Evolutionary conservation across 1,140 invertebrate genomes (phyloP), one percentile per base, ranked within the genome.

Genomic region (Colletes latitarsis): DNA sequence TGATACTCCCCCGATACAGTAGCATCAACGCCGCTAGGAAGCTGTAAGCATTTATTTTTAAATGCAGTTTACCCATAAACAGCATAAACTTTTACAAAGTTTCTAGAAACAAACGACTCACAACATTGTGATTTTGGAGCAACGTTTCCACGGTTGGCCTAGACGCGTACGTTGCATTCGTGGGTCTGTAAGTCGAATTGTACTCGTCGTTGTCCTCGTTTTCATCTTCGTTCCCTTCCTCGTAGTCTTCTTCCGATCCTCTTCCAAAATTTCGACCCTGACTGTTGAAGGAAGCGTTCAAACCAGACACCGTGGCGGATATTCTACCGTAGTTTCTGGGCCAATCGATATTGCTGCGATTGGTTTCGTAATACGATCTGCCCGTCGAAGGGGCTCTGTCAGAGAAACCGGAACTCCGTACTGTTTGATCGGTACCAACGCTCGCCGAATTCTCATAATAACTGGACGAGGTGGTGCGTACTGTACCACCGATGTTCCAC

Each of bases 201-300:
- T 70, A 55, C 8, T 66, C 10, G 6, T 19, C 30, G n/a, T 68
- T 64, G 9, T 68, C 43, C 21, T 81, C 64, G 4, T 57, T 14
- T 12, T 14, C 3, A 6, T 64, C 49, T 12, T 43, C 19, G 6
- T 15, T 72, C 1, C 12, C 53, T 4, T 74, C 60, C 5, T 71
- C 49, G 4, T 80, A 68, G 71, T 77, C 43, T 5, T 86, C 52
- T 15, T 71, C 57, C 1, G 53, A 43, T 21, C 30, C 21, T 43
- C 21, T 55, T 3, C 10, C 19, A 0, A 43, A 30, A 53, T 41
- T 66, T 39, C 66, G 68, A 15, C 30, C 4, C 4, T 67, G 68
- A 0, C 14, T 46, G 12, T 55, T 17, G 3, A 41, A 8, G 8
- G 53, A 68, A 53, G 5, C 6, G 14, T 79, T 82, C 0, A 30